Base-by-base conservation (phyloP, 2,888 invertebrate species). In the Orthonevra nobilis region DNA sequence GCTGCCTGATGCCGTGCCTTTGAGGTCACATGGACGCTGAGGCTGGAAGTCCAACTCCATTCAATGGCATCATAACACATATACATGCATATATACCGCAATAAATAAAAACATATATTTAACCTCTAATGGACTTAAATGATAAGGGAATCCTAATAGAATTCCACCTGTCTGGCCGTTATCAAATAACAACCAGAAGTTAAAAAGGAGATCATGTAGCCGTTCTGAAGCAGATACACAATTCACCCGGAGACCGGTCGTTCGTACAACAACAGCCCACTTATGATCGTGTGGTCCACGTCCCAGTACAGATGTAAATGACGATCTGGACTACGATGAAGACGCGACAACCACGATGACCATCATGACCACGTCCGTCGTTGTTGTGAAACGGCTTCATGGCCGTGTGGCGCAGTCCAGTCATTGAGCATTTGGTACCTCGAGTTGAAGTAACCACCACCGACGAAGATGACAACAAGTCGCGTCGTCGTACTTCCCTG, bases 111-210 rank as follows among this genome's bases (percentile, higher is more conserved):
- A 73, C 79, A 66, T 73, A 79, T 73, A 82, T 82, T 83, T 83
- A 83, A 83, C 82, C 83, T 81, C 83, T 83, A 83, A 83, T 83
- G 83, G 83, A 83, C 82, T 83, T 82, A 81, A 82, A 52, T 79
- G 83, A 83, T 83, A 83, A 83, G 82, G 44, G 50, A 70, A 73
- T 75, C 75, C 66, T 64, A 81, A 81, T 81, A 81, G 74, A 74
- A 81, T 75, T 81, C 75, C 82, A 82, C 82, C 82, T 82, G 82
- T 82, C 82, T 66, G 77, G 36, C 50, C 46, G 75, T 82, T 82
- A 82, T 82, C 82, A 81, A 82, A 81, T 74, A 81, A 82, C 82
- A 82, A 82, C 82, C 82, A 82, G 82, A 82, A 82, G 81, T 82
- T 82, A 82, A 82, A 82, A 82, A 81, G 82, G 82, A 81, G 81